These are phyloP conservation scores for Drosophila pseudoobscura DNA, from an alignment of 1,140 invertebrate species.

Conservation along the genomic window DNA sequence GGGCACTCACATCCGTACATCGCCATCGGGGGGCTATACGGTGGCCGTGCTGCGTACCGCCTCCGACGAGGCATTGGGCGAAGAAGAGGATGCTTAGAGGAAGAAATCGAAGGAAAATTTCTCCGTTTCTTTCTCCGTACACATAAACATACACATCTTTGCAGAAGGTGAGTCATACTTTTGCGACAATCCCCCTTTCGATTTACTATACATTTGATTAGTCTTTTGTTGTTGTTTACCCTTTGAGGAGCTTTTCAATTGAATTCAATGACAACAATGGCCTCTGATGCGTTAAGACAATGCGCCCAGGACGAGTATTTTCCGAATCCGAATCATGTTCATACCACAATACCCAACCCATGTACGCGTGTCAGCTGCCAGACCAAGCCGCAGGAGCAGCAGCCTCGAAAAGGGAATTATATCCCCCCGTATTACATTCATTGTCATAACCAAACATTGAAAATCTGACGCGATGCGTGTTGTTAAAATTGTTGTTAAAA, in stretches of 20 bases:
- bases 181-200: not conserved
- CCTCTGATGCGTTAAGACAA: conserved; percentile 66
- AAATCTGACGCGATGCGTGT: conserved; percentile 71
- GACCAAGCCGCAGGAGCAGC: conserved; percentile 17
- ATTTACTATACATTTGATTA: too few relatives aligned
- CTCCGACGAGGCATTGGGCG: conserved; percentile 9
- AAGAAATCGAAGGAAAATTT: too few relatives aligned
- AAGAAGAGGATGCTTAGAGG: not conserved
- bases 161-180: too few relatives aligned
- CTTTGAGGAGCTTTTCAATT: conserved; percentile 17
- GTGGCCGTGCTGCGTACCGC: conserved; percentile 58
- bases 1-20: conserved; percentile 21
- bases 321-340: conserved; percentile 63
- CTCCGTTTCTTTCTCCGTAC: too few relatives aligned
- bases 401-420: conserved; percentile 26
- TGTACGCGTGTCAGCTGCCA: conserved; percentile 15
- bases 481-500: conserved; percentile 33
- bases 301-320: conserved; percentile 44
- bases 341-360: conserved; percentile 39
- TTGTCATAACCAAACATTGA: conserved; percentile 71
- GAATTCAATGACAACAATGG: conserved; percentile 52
- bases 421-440: conserved; percentile 58
- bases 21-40: conserved; percentile 32
- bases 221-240: conserved; percentile 17
- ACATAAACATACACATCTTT: too few relatives aligned